Evolutionary conservation across 2,113 vertebrate genomes (phyloP).

Genomic region (Corydoras maculifer): DNA sequence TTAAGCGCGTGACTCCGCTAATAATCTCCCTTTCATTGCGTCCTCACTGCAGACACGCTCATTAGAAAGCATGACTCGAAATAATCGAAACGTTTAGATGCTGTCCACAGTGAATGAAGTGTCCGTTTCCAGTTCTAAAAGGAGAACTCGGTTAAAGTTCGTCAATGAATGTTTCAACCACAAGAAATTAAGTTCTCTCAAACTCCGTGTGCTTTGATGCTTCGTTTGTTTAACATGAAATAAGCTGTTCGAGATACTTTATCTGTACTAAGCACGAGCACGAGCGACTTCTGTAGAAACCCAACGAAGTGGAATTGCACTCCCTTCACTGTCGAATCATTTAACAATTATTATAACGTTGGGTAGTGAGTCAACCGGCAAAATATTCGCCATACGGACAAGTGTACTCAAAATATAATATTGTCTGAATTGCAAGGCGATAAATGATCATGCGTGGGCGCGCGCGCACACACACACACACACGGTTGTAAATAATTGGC

Average conservation of each 20-base stretch:
- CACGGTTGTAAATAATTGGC: no score
- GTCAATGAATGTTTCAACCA: constrained; percentile 15
- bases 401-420: no score
- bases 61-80: constrained; percentile 66
- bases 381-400: background rate
- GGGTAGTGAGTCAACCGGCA: background rate
- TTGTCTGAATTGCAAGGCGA: no score
- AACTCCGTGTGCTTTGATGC: background rate
- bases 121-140: constrained; percentile 54
- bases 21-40: constrained; percentile 69
- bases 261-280: no score
- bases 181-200: background rate
- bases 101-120: constrained; percentile 47
- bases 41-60: constrained; percentile 59
- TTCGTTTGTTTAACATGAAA: background rate
- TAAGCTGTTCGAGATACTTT: background rate
- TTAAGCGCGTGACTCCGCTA: constrained; percentile 73
- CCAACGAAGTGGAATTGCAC: constrained; percentile 5
- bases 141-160: constrained; percentile 33
- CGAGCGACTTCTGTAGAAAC: background rate
- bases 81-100: constrained; percentile 65
- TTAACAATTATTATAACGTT: background rate
- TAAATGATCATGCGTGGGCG: no score
- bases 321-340: background rate
- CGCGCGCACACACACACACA: no score